These are phyloP conservation scores for Cheilinus undulatus DNA, from an alignment of 2,113 vertebrate species.

Conservation along the genomic window DNA sequence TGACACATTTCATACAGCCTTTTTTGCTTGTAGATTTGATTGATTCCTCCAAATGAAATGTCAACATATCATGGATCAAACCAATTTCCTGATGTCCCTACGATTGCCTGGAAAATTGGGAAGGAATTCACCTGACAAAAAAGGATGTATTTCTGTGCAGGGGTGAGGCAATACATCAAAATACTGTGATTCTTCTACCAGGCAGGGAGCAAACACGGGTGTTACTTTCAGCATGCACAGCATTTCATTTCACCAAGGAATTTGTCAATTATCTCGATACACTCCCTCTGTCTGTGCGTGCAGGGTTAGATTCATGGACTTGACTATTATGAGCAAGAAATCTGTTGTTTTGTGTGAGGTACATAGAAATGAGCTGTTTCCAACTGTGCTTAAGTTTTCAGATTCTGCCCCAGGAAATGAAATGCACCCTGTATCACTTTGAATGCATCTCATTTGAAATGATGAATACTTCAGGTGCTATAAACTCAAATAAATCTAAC, in stretches of 20 bases:
- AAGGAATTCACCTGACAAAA: conserved; percentile 63
- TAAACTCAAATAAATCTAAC: conserved; percentile 63
- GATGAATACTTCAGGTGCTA: conserved; percentile 56
- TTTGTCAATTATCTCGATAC: conserved; percentile 67
- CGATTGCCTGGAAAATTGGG: conserved; percentile 59
- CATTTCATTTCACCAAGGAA: conserved; percentile 60
- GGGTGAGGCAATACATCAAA: conserved; percentile 63
- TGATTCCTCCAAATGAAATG: conserved; percentile 80
- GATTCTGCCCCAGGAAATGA: conserved; percentile 51
- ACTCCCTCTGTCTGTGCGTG: conserved; percentile 33
- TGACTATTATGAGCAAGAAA: conserved; percentile 49
- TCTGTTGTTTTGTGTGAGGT: conserved; percentile 51
- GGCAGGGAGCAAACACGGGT: conserved; percentile 59
- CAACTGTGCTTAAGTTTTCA: conserved; percentile 62
- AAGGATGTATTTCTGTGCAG: conserved; percentile 42
- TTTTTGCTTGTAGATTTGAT: conserved; percentile 59
- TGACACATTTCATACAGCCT: conserved; percentile 46
- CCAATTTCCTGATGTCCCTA: conserved; percentile 53
- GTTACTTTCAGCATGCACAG: conserved; percentile 47
- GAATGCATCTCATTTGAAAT: conserved; percentile 49
- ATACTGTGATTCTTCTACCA: conserved; percentile 50
- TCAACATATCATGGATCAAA: conserved; percentile 75
- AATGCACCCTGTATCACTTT: conserved; percentile 29
- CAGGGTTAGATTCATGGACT: conserved; percentile 47
- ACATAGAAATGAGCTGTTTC: conserved; percentile 59